These are phyloP conservation scores for Phrynosoma platyrhinos DNA, from an alignment of 2,113 vertebrate genomes.

Conservation along the genomic window DNA sequence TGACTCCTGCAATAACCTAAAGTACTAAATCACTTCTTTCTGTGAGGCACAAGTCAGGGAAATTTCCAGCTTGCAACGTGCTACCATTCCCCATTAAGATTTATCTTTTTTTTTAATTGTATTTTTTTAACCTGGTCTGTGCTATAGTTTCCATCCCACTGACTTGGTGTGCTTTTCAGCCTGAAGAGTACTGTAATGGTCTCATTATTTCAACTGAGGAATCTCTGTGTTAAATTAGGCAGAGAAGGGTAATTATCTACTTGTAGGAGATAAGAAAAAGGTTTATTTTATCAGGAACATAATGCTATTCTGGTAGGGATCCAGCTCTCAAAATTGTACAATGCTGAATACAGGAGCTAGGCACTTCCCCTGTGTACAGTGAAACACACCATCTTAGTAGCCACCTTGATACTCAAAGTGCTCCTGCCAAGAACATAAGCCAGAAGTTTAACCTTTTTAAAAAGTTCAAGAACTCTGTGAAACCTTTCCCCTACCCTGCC, in stretches of 20 bases:
- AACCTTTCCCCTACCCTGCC: neutral
- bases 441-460: neutral
- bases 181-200: conserved; percentile 57
- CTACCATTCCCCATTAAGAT: neutral
- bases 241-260: conserved; percentile 72
- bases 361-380: neutral
- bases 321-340: neutral
- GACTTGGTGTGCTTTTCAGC: conserved; percentile 43
- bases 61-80: neutral
- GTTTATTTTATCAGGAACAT: conserved; percentile 26
- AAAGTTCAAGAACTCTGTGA: fast-evolving
- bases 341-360: neutral
- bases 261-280: conserved; percentile 47
- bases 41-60: neutral
- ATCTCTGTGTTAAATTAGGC: conserved; percentile 66
- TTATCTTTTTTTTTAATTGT: neutral
- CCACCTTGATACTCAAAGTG: neutral
- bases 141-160: conserved; percentile 30
- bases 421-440: neutral
- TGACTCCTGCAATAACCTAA: neutral
- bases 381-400: fast-evolving
- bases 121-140: conserved; percentile 50
- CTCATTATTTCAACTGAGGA: conserved; percentile 70
- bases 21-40: fast-evolving
- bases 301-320: conserved; percentile 15